Conservation (phyloP, 1,140 invertebrate species). For the Drosophila mauritiana region DNA sequence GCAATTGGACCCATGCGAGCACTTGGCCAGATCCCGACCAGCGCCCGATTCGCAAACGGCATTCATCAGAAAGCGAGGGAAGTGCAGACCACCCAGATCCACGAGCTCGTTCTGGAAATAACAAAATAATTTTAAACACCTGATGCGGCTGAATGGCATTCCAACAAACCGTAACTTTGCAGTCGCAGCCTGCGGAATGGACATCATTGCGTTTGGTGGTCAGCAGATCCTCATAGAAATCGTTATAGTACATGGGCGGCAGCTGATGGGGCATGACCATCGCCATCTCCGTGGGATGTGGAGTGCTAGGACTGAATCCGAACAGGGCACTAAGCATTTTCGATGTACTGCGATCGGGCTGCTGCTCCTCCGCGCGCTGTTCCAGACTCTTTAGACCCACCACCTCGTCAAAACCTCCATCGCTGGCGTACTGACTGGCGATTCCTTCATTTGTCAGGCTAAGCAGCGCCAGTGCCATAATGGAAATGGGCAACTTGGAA, state of each 20-base stretch:
- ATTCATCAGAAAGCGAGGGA: constrained; percentile 75
- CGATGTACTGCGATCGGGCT: constrained; percentile 28
- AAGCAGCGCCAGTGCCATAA: constrained; percentile 60
- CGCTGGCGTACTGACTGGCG: constrained; percentile 30
- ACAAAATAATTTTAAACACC: neutral
- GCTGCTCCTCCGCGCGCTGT: constrained; percentile 32
- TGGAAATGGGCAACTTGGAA: constrained; percentile 51
- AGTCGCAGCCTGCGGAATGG: constrained; percentile 75
- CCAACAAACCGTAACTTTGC: constrained; percentile 76
- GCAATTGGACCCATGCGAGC: constrained; percentile 70
- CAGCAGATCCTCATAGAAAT: constrained; percentile 75
- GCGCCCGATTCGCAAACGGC: constrained; percentile 71
- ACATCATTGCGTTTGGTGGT: constrained; percentile 62
- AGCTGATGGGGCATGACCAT: constrained; percentile 52
- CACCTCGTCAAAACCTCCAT: constrained; percentile 54
- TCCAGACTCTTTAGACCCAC: constrained; percentile 12
- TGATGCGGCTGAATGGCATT: too few species aligned
- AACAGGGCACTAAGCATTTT: constrained; percentile 63
- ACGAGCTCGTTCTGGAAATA: constrained; percentile 66
- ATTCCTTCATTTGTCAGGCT: constrained; percentile 22
- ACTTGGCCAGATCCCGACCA: constrained; percentile 52
- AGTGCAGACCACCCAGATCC: constrained; percentile 68
- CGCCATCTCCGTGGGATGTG: constrained; percentile 37
- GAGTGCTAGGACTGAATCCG: constrained; percentile 23
- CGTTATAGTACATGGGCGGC: constrained; percentile 67